These are phyloP conservation scores for Ecliptopera silaceata DNA, from an alignment of 2,888 invertebrate species.

Conservation along the genomic window DNA sequence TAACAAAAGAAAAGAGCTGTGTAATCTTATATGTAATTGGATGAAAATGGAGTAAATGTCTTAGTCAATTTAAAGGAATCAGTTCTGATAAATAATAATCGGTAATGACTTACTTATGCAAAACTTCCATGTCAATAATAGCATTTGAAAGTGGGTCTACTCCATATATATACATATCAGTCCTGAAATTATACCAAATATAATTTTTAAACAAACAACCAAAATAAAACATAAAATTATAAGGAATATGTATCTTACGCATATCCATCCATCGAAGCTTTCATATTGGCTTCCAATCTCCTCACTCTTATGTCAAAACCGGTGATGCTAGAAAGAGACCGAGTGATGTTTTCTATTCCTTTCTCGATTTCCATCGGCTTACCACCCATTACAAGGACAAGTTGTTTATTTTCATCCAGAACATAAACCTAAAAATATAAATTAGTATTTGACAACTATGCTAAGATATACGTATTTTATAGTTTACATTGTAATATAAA, in stretches of 20 bases:
- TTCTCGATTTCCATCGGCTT: constrained; percentile 90
- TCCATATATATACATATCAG: constrained; percentile 93
- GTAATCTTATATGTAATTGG: too few relatives aligned
- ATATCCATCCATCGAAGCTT: constrained; percentile 85
- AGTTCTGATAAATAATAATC: background rate
- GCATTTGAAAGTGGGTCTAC: constrained; percentile 92
- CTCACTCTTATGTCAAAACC: constrained; percentile 91
- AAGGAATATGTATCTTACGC: constrained; percentile 81
- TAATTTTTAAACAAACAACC: background rate
- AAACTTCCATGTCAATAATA: constrained; percentile 90
- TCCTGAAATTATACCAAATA: constrained; percentile 81
- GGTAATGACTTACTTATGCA: constrained; percentile 85
- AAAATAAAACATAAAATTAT: background rate
- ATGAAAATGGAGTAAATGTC: too few relatives aligned
- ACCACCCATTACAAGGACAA: constrained; percentile 89
- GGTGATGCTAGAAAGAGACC: constrained; percentile 87
- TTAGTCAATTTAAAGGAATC: too few relatives aligned
- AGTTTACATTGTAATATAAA: background rate
- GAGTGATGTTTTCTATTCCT: constrained; percentile 87
- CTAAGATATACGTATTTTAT: too few relatives aligned
- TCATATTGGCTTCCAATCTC: constrained; percentile 89
- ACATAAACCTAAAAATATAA: constrained; percentile 86
- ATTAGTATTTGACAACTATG: background rate
- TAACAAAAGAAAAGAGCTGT: too few relatives aligned
- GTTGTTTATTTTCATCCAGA: constrained; percentile 90